phyloP scores from a whole-genome alignment of 2,888 invertebrate species.

The Yponomeuta cagnagella region DNA sequence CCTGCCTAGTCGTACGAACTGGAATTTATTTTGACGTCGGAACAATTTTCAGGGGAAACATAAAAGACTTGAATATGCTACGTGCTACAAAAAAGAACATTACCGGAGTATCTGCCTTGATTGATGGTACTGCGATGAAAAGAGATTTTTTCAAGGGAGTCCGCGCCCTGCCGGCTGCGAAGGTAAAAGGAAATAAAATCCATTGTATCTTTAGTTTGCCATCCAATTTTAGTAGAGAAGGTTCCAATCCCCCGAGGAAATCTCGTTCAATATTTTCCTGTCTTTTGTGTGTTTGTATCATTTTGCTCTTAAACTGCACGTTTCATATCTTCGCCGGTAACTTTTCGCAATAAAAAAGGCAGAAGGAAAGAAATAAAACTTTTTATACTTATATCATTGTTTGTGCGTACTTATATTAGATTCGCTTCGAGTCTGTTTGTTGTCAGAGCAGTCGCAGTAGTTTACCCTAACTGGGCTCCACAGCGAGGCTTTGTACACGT shows the following conservation, averaged over 20 bases:
- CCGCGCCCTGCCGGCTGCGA: slow-evolving; percentile 12
- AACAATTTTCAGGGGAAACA: slow-evolving; percentile 3
- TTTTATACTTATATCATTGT: background rate
- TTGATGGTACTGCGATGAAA: slow-evolving; percentile 40
- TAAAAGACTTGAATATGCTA: slow-evolving; percentile 9
- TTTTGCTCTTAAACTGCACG: background rate
- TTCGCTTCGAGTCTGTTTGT: background rate
- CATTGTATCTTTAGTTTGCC: slow-evolving; percentile 53
- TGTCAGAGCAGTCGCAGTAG: background rate
- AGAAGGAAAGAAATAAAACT: background rate
- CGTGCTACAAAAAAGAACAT: slow-evolving; percentile 30
- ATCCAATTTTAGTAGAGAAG: slow-evolving; percentile 55
- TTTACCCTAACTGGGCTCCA: background rate
- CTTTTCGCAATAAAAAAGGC: background rate
- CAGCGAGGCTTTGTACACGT: background rate
- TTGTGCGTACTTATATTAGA: background rate
- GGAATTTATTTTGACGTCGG: slow-evolving; percentile 4
- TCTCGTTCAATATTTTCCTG: slow-evolving; percentile 51
- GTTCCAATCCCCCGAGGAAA: slow-evolving; percentile 57
- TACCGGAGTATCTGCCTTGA: slow-evolving; percentile 36
- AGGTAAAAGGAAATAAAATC: slow-evolving; percentile 45
- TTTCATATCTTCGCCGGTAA: background rate
- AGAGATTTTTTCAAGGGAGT: slow-evolving; percentile 16
- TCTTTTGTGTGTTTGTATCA: slow-evolving; percentile 39
- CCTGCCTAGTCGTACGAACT: background rate